These are phyloP conservation scores for Vulpes ferrilata DNA, from an alignment of 2,113 vertebrate species.

Conservation along the genomic window DNA sequence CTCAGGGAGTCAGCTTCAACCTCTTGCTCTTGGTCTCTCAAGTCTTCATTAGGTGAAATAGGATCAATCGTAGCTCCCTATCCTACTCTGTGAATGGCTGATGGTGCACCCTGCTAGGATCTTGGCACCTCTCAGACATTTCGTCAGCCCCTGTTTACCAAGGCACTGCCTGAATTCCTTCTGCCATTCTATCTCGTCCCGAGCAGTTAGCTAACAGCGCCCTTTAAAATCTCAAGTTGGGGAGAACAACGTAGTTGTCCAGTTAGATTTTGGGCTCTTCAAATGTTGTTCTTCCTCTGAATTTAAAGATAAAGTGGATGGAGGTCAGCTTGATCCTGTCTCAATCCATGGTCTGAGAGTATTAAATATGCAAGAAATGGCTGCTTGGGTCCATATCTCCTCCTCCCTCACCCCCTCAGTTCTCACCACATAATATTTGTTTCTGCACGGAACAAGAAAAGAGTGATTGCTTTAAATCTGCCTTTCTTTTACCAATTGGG, in stretches of 20 bases:
- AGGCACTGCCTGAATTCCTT: conserved; percentile 57
- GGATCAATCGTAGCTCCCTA: conserved; percentile 52
- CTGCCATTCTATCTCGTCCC: background rate
- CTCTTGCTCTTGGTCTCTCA: conserved; percentile 33
- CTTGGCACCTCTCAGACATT: conserved; percentile 62
- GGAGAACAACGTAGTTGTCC: background rate
- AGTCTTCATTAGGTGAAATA: conserved; percentile 31
- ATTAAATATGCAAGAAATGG: conserved; percentile 66
- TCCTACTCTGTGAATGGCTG: conserved; percentile 46
- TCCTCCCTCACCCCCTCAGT: background rate
- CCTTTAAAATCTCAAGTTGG: conserved; percentile 56
- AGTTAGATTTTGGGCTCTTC: conserved; percentile 42
- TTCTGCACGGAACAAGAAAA: conserved; percentile 60
- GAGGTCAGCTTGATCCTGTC: conserved; percentile 49
- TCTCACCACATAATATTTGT: conserved; percentile 51
- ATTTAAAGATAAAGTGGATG: conserved; percentile 34
- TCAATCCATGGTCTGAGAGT: background rate
- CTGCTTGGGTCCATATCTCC: background rate
- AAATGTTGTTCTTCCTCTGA: conserved; percentile 43
- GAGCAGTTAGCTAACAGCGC: background rate
- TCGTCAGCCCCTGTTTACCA: conserved; percentile 61
- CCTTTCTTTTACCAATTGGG: conserved; percentile 74
- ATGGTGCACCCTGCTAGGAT: conserved; percentile 60
- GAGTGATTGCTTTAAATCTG: conserved; percentile 73
- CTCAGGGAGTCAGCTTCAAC: background rate